Base-by-base conservation (phyloP, 2,797 vertebrate genomes). In the Lutjanus argentimaculatus region DNA sequence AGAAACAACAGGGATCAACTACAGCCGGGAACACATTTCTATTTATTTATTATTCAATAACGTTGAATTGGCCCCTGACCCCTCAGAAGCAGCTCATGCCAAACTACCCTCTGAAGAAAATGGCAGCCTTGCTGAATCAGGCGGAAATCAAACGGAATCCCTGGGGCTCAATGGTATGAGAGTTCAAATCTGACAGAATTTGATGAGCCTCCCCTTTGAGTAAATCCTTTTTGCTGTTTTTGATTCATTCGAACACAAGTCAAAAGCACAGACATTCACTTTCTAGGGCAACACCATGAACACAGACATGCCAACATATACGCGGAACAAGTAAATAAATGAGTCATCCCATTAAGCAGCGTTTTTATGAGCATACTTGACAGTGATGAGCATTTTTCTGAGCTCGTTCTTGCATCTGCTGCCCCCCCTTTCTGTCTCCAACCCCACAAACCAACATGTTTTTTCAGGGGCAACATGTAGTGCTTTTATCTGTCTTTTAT, bases 1-100 rank as follows among this genome's bases (percentile, higher is more conserved):
- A 90, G 91, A 93, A 91, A 94, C 92, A 93, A 93, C 92, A 90
- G 90, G 90, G 91, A 93, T 95, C 86, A 72, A 86, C 87, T 79
- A 77, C 77, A 83, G 85, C 85, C 72, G 43, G 53, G 83, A 90
- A 93, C 92, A 92, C 87, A 93, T 94, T 94, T 94, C 84, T 92
- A 91, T 94, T 90, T 92, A 94, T 94, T 93, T 93, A 95, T 95
- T 93, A 95, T 95, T 94, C 92, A 95, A 95, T 95, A 95, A 95
- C 79, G 85, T 77, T 75, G 90, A 92, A 94, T 93, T 93, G 92
- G 90, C 94, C 94, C 82, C 86, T 95, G 94, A 95, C 92, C 93
- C 83, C n/a, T 72, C 40, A 75, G 83, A 57, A 80, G 79, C 80
- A 82, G 89, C 89, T 91, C 84, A 43, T 43, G 79, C 73, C 81